Conservation (phyloP, 2,797 vertebrate species). For the Leucoraja ocellata region DNA sequence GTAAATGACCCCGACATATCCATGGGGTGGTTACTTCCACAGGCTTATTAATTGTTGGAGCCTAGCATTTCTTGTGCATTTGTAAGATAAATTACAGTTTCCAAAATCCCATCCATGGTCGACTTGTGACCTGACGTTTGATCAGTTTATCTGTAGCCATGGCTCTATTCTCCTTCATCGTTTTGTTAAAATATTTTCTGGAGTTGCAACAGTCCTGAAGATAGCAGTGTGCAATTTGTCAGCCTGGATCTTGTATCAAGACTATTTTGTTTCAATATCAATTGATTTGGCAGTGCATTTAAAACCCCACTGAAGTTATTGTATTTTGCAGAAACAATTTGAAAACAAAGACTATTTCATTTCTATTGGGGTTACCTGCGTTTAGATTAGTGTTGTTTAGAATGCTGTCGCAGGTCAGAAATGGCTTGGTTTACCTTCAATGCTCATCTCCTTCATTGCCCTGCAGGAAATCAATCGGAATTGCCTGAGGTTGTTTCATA, state of each 20-base stretch:
- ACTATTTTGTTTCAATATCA: conserved; percentile 1
- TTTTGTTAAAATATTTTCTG: conserved; percentile 10
- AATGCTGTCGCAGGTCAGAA: not conserved
- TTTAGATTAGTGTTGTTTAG: not conserved
- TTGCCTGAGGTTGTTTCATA: not conserved
- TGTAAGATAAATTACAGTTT: conserved; percentile 16
- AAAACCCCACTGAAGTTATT: not conserved
- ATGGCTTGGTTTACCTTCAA: not conserved
- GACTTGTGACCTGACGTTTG: not conserved
- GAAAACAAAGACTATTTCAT: conserved; percentile 28
- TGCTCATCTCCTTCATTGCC: conserved; percentile 6
- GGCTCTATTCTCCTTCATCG: not conserved
- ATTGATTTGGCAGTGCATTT: conserved; percentile 27
- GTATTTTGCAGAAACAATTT: conserved; percentile 13
- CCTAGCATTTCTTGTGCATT: not conserved
- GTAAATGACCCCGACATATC: conserved; percentile 68
- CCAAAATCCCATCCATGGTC: conserved; percentile 4
- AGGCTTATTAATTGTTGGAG: conserved; percentile 50
- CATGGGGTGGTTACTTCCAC: conserved; percentile 63
- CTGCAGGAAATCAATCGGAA: conserved; percentile 25
- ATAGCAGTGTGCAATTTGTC: conserved; percentile 9
- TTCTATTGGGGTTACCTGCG: not conserved
- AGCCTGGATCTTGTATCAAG: not conserved
- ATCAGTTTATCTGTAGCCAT: conserved; percentile 4
- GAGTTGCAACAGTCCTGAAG: not conserved